Conservation (phyloP, 2,797 vertebrate species). For the Botia kubotai region DNA sequence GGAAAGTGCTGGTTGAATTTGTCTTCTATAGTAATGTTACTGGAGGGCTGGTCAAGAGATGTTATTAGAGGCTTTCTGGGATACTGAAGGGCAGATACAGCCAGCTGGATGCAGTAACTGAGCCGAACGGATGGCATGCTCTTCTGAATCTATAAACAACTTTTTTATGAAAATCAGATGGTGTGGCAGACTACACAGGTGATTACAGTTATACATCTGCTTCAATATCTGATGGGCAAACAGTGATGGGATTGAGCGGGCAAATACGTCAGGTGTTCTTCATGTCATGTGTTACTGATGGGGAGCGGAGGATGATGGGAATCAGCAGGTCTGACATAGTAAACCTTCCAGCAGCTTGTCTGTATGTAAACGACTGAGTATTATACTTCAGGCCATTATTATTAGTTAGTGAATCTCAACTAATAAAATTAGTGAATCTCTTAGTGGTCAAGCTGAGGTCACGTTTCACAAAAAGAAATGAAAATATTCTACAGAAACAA, state of each 20-base stretch:
- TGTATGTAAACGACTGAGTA: no score
- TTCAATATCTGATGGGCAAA: slow-evolving; percentile 1
- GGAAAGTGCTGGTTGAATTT: not conserved
- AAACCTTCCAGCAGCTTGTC: no score
- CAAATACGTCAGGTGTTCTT: no score
- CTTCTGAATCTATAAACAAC: slow-evolving; percentile 51
- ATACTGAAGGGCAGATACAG: not conserved
- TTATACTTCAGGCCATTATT: no score
- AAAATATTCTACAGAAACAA: no score
- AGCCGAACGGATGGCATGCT: slow-evolving; percentile 10
- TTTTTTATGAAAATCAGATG: slow-evolving; percentile 37
- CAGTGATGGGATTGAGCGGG: not conserved
- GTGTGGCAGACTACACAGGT: not conserved
- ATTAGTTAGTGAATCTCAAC: no score
- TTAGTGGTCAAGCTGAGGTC: no score
- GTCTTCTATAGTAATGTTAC: not conserved
- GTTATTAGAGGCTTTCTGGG: not conserved
- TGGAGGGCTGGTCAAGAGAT: not conserved
- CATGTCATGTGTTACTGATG: not conserved
- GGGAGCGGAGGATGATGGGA: not conserved
- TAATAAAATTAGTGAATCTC: no score
- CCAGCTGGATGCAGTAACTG: not conserved
- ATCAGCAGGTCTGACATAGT: no score
- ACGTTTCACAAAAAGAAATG: no score
- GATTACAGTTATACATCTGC: not conserved